Base-by-base conservation (phyloP, 1,140 invertebrate genomes). In the Drosophila cardini region DNA sequence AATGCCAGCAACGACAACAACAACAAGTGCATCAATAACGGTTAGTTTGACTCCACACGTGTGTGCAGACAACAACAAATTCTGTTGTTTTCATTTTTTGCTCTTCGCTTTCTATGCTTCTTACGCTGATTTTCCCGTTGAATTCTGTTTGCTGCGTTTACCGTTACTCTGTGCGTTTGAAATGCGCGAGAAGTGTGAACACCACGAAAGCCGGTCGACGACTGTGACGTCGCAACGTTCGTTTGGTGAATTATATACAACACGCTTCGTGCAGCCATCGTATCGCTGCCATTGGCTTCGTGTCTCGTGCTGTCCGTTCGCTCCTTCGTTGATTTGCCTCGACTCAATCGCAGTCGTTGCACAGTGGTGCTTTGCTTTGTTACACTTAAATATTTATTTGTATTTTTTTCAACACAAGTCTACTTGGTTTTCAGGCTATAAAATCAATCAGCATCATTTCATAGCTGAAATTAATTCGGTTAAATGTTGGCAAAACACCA, bases 131-230 rank as follows among this genome's bases (percentile, higher is more conserved):
- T 72, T 58, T 76, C 68, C 73, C 78, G 69, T 16, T 15, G 11
- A 15, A 11, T 15, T 7, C 3, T 32, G 13, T 26, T 15, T 26
- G 11, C 4, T 9, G 10, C 32, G 5, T 26, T 32, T 55, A 10
- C 36, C 72, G 71, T 50, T 74, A 57, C 55, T 45, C 43, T 30
- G 10, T 36, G 8, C 43, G 36, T 11, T 58, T 34, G 38, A 62
- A 4, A 42, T 55, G 11, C 26, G 13, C 58, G 61, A 79, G 43
- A 76, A 64, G 58, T 78, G 52, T 64, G 63, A 69, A 71, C 83
- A 67, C 72, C 76, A 21, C 61, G 78, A 70, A 87, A 79, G 83
- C 83, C 83, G 83, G 83, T 60, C 64, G 69, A 86, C 83, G 84
- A 86, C 83, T 86, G 76, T 87, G 76, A 32, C 56, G 42, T 42